Evolutionary conservation across 2,888 invertebrate species (phyloP).

Genomic region (Piscicola geometra): DNA sequence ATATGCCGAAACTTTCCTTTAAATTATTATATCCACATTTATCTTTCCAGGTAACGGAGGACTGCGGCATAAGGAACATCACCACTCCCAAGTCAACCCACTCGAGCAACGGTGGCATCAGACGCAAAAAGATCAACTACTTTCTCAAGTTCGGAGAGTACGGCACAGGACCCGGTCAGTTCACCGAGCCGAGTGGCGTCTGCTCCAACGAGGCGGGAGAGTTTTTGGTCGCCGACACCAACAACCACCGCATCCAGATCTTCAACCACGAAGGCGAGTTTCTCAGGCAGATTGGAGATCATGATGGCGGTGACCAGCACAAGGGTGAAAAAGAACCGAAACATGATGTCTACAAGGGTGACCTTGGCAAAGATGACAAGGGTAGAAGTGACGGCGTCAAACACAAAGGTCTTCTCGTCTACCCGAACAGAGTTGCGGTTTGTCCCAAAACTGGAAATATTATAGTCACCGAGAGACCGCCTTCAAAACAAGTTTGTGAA

Average conservation of each 20-base stretch:
- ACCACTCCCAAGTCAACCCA: neutral
- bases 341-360: neutral
- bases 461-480: constrained; percentile 90
- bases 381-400: neutral
- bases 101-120: constrained; percentile 2
- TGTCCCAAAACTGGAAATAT: constrained; percentile 98
- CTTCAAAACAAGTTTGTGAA: constrained; percentile 85
- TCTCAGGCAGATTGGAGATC: constrained; percentile 98
- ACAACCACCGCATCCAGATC: constrained; percentile 97
- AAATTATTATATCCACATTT: too few species aligned
- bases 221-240: constrained; percentile 91
- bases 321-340: constrained; percentile 58
- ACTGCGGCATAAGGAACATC: neutral
- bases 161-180: constrained; percentile 76
- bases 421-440: constrained; percentile 96
- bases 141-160: constrained; percentile 88
- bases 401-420: constrained; percentile 93
- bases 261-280: constrained; percentile 98
- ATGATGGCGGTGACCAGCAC: too few species aligned
- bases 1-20: too few species aligned
- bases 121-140: constrained; percentile 12
- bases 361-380: neutral
- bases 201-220: constrained; percentile 98
- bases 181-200: constrained; percentile 99
- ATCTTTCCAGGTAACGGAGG: neutral